Conservation (phyloP, 2,797 vertebrate genomes). For the Syngnathus acus region DNA sequence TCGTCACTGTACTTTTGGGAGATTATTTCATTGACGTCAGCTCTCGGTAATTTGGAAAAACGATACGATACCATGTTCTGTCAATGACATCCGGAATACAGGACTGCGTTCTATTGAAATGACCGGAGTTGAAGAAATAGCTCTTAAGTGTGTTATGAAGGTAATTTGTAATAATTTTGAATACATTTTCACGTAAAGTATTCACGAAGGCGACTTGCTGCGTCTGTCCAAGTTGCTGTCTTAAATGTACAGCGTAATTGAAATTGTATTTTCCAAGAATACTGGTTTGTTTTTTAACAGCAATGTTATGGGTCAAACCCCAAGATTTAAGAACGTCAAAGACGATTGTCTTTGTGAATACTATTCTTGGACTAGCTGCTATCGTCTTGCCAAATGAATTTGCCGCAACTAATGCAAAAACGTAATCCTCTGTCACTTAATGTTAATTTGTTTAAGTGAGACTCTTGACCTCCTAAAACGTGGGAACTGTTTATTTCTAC, state of each 20-base stretch:
- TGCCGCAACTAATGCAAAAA: too few relatives aligned
- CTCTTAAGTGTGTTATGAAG: neutral
- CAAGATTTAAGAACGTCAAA: neutral
- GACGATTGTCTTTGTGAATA: neutral
- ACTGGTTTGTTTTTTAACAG: neutral
- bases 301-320: neutral
- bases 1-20: neutral
- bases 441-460: too few relatives aligned
- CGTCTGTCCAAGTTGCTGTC: neutral
- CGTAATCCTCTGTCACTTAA: too few relatives aligned
- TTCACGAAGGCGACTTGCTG: neutral
- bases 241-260: neutral
- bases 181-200: too few relatives aligned
- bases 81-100: neutral
- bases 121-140: neutral
- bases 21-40: neutral
- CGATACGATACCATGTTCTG: neutral
- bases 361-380: neutral
- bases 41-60: neutral
- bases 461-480: too few relatives aligned
- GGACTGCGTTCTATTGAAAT: neutral
- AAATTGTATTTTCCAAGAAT: neutral
- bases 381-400: too few relatives aligned
- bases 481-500: too few relatives aligned
- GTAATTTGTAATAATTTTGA: neutral